Base-by-base conservation (phyloP, 2,888 invertebrate species). In the Caenorhabditis wallacei region DNA sequence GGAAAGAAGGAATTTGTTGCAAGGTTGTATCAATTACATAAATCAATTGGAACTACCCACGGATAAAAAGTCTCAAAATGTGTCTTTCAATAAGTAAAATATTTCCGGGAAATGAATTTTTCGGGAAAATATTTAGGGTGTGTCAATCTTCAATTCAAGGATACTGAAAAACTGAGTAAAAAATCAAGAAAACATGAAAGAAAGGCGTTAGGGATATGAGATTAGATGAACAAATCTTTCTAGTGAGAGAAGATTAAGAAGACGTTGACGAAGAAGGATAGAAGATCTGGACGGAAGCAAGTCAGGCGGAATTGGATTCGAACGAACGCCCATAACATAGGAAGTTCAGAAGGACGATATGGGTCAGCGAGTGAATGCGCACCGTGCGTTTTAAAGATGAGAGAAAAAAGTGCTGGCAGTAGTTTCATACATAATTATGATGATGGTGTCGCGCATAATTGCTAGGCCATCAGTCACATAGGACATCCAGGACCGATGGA, bases 401-500 rank as follows among this genome's bases (percentile, higher is more conserved):
- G 22, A 22, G 10, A 68, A 76, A 78, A 70, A 78, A 69, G 61
- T 61, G 22, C 76, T 57, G 76, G 24, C 59, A 61, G 69, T 48
- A 69, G 78, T 78, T 78, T 78, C 78, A 78, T 78, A 78, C 78
- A 78, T 78, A 78, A 78, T 78, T 78, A 78, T 69, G 69, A 63
- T 75, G 76, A 61, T 76, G 68, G 78, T 78, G 78, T 78, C 63
- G 78, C 78, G 69, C 78, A 69, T 63, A 78, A 78, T 78, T 78
- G 78, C 69, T 63, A 69, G 78, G 69, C 61, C 76, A 69, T 76
- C 76, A 76, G 68, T 76, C 61, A 76, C 76, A 76, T 59, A 69
- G 69, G 61, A 68, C 68, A 76, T 63, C n/a, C 26, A 18, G 10
- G 13, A 35, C 5, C 5, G 35, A 37, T 3, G 59, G 20, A 22